Evolutionary conservation across 2,113 vertebrate genomes (phyloP).

Genomic region (Manacus vitellinus): DNA sequence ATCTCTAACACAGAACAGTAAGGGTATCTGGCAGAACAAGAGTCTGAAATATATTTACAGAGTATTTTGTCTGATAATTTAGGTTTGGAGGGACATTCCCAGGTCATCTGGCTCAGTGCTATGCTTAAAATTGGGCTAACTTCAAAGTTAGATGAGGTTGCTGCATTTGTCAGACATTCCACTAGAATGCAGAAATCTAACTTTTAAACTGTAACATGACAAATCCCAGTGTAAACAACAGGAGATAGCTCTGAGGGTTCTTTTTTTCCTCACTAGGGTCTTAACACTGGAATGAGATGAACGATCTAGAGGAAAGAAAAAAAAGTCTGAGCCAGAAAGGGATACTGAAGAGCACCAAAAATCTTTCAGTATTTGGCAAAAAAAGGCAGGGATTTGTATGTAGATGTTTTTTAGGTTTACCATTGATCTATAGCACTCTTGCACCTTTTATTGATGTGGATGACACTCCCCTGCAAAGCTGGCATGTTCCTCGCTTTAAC

Average conservation of each 20-base stretch:
- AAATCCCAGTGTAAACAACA: neutral
- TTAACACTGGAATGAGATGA: neutral
- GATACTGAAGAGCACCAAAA: neutral
- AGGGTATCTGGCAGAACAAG: neutral
- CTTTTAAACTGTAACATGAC: neutral
- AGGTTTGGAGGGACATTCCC: neutral
- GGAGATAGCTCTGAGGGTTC: neutral
- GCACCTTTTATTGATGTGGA: neutral
- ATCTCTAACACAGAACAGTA: neutral
- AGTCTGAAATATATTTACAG: neutral
- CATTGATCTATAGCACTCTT: neutral
- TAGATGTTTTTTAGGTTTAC: neutral
- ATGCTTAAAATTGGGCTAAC: neutral
- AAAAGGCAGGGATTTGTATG: neutral
- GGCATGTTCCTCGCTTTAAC: neutral
- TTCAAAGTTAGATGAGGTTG: neutral
- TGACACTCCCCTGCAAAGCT: neutral
- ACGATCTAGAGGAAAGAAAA: neutral
- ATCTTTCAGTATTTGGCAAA: neutral
- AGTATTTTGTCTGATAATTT: neutral
- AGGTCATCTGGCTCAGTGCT: neutral
- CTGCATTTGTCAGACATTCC: neutral
- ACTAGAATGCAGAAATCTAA: neutral
- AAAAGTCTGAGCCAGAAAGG: neutral
- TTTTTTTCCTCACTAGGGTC: neutral